Base-by-base conservation (phyloP, 2,113 vertebrate species). In the Vidua macroura region DNA sequence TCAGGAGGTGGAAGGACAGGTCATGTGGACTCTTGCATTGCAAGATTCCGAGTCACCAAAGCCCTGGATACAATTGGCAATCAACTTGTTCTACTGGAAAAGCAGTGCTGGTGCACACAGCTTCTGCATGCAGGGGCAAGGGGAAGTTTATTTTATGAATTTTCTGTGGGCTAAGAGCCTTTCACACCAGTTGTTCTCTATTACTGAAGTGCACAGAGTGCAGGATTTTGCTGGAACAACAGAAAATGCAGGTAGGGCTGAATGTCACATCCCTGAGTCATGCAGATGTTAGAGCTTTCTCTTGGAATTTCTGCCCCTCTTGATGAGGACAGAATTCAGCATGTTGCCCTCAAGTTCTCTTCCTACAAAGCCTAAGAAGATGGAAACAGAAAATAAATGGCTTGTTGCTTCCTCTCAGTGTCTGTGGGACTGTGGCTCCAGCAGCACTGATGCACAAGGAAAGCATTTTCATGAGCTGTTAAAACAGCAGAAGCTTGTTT, bases 401-500 rank as follows among this genome's bases (percentile, higher is more conserved):
- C 53, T 82, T 48, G 52, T 90, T 90, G 52, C 62, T 85, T 94
- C 60, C 51, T 55, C 48, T 86, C 48, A 13, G 2, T 35, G 85
- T 74, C 76, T 93, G 48, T 43, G 63, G 58, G 78, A 43, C 67
- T 41, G 72, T 83, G 73, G 90, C 64, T 87, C 90, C 92, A 95
- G 60, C 75, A 94, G 62, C 41, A 64, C 62, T 93, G 91, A 95
- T 95, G 96, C 88, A 95, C 76, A 96, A 87, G 89, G 94, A 97
- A 97, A 92, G 81, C 86, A 86, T 95, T 97, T 88, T 60, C 91
- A 87, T 93, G 76, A 94, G 95, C 48, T 92, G 86, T 48, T 95
- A 87, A 85, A 95, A 95, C 77, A 94, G 91, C 94, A 93, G 77
- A 64, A 63, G 81, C 78, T 64, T 93, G 83, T 97, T 96, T 95